These are phyloP conservation scores for Strigops habroptila DNA, from an alignment of 2,113 vertebrate genomes.

Conservation along the genomic window DNA sequence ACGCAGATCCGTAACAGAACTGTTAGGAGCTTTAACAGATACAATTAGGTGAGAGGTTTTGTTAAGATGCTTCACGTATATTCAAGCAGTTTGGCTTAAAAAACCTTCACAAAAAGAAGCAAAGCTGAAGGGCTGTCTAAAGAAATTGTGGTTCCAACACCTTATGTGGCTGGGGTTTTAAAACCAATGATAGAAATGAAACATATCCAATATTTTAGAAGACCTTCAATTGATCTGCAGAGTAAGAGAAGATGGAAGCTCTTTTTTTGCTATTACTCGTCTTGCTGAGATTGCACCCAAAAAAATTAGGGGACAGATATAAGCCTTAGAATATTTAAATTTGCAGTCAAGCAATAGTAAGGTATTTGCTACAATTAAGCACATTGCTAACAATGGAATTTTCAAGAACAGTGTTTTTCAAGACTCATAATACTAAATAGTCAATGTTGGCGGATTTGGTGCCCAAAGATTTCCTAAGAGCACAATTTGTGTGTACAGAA, in stretches of 20 bases:
- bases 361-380: background rate
- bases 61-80: background rate
- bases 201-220: fast-evolving
- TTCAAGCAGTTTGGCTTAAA: background rate
- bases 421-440: background rate
- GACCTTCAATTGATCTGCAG: background rate
- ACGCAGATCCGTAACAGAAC: background rate
- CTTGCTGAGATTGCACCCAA: background rate
- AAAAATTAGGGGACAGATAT: background rate
- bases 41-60: background rate
- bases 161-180: background rate
- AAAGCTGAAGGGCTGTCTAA: background rate
- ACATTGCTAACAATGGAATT: fast-evolving
- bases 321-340: background rate
- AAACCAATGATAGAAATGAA: background rate
- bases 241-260: background rate
- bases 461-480: background rate
- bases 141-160: background rate
- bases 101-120: background rate
- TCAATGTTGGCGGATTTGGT: background rate
- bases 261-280: background rate
- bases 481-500: background rate
- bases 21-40: background rate
- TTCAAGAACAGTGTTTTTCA: background rate
- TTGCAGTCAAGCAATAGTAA: background rate